Evolutionary conservation across 2,113 vertebrate species (phyloP).

Genomic region (Furnarius figulus): DNA sequence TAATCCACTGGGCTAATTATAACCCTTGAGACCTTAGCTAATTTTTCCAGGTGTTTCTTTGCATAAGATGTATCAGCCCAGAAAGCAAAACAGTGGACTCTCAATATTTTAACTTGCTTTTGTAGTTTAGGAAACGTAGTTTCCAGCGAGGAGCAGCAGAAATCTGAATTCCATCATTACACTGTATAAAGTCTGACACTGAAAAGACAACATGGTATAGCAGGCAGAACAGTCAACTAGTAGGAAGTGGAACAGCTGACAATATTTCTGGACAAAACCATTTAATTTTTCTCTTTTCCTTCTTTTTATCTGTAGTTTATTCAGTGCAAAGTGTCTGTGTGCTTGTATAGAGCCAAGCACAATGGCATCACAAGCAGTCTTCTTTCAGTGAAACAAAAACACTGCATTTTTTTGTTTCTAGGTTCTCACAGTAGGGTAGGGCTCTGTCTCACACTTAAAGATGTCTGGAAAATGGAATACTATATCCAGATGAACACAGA

Average conservation of each 20-base stretch:
- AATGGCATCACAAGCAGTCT: background rate
- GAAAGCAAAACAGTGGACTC: background rate
- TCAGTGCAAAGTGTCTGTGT: background rate
- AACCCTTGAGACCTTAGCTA: background rate
- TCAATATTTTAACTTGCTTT: background rate
- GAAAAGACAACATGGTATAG: background rate
- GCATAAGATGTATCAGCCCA: background rate
- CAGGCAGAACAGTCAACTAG: background rate
- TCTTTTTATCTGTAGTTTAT: background rate
- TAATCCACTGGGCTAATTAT: conserved; percentile 45
- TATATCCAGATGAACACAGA: background rate
- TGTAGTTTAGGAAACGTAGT: background rate
- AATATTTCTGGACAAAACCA: background rate
- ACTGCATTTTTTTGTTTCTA: background rate
- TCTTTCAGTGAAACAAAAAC: background rate
- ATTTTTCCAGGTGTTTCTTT: conserved; percentile 3
- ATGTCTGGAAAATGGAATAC: background rate
- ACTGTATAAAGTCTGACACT: background rate
- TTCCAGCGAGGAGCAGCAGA: background rate
- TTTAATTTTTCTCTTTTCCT: background rate
- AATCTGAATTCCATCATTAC: background rate
- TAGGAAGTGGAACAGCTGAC: background rate
- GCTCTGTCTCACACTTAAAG: background rate
- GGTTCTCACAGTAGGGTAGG: background rate
- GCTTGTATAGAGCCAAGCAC: background rate